Evolutionary conservation across 2,888 invertebrate genomes (phyloP), one percentile per base, ranked within the genome.

Genomic region (Bembecia ichneumoniformis): DNA sequence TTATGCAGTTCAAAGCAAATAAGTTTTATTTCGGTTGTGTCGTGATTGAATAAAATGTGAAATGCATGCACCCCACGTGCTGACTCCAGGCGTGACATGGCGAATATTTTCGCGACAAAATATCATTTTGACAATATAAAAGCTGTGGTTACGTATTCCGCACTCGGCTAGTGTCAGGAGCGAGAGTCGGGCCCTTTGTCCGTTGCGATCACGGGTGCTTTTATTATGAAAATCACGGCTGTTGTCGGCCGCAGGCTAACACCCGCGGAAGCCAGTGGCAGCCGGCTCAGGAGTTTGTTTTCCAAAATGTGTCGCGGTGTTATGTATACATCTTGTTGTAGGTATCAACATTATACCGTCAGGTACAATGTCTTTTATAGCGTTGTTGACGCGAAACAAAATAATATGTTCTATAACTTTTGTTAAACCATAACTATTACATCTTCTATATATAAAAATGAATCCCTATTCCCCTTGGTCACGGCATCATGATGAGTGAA

Each of bases 81-180:
- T 20, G 15, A 46, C 46, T 48, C 54, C 51, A 55, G 57, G 58
- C 59, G 52, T 52, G 54, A 57, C 50, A 53, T 55, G 53, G 54
- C 55, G 58, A 56, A 52, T 60, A 59, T 61, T 62, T 61, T 60
- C 63, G 9, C 57, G 58, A 56, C 59, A 59, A 63, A 65, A 65
- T 64, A 64, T 61, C 62, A 62, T 61, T 64, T 62, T 60, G 57
- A 52, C 50, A 52, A 58, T 52, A 58, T 61, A 61, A 63, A 62
- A 57, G 59, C 53, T 50, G 54, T 46, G 59, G 64, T 63, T 64
- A 58, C 52, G 60, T 63, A 64, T 66, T 64, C 63, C 55, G 54
- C 28, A 52, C 15, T 7, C 13, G 55, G 56, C 53, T 47, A 62
- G 62, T 60, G 62, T 61, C 59, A 56, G 56, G 47, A 28, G 43